These are phyloP conservation scores for Rattus rattus DNA, from an alignment of 2,113 vertebrate genomes.

Conservation along the genomic window DNA sequence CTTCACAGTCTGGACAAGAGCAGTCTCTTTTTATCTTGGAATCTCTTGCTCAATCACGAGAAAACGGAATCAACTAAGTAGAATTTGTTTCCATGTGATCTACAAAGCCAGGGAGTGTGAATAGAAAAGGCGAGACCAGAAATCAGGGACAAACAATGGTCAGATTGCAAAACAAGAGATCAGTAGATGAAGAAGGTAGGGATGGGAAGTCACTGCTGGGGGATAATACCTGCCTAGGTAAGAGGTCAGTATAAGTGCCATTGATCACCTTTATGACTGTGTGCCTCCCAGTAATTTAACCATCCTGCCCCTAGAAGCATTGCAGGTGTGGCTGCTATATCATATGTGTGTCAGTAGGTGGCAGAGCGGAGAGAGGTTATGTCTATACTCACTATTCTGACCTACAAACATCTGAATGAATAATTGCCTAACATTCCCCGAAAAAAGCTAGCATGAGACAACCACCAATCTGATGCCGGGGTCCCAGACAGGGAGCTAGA, in stretches of 20 bases:
- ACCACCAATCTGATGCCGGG: too few species aligned
- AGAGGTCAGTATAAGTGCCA: fast-evolving
- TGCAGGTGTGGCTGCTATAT: too few species aligned
- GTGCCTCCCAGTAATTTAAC: neutral
- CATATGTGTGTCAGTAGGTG: too few species aligned
- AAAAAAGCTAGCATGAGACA: too few species aligned
- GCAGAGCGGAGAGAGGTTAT: too few species aligned
- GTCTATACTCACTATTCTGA: too few species aligned
- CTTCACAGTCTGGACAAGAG: neutral
- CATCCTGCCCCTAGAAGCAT: neutral
- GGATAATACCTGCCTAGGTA: too few species aligned
- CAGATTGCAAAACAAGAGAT: neutral
- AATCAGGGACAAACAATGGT: neutral
- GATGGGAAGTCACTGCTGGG: too few species aligned
- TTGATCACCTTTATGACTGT: neutral
- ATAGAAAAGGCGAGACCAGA: neutral
- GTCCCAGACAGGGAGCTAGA: too few species aligned
- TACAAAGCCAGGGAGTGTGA: neutral
- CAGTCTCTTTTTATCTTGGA: neutral
- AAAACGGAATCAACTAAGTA: neutral
- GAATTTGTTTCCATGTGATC: neutral
- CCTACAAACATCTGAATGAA: too few species aligned
- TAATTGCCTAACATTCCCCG: too few species aligned
- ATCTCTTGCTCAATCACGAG: neutral
- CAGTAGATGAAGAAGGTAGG: neutral